phyloP scores from a whole-genome alignment of 2,888 invertebrate species.

The Ischnura elegans region DNA sequence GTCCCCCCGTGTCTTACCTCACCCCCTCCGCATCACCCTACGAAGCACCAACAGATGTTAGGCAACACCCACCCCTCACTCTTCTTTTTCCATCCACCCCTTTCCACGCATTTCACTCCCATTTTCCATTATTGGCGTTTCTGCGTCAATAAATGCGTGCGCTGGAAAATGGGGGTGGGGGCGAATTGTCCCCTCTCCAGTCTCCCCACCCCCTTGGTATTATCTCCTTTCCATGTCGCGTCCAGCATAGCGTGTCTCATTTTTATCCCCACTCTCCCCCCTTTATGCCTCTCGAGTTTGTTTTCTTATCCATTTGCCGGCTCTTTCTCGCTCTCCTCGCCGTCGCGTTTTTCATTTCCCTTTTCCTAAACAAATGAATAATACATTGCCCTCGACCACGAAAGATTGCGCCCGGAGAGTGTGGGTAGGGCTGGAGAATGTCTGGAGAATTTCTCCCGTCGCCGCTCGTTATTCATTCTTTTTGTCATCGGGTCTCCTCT shows the following conservation, averaged over 20 bases:
- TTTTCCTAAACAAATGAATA: constrained; percentile 52
- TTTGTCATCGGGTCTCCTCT: neutral
- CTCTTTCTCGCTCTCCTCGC: neutral
- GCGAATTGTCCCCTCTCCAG: neutral
- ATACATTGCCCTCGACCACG: constrained; percentile 21
- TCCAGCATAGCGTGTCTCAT: constrained; percentile 25
- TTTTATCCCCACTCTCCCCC: neutral
- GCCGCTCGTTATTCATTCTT: neutral
- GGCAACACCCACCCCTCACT: constrained; percentile 33
- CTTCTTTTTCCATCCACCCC: neutral
- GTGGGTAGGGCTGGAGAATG: neutral
- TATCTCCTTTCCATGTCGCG: constrained; percentile 34
- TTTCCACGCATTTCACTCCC: neutral
- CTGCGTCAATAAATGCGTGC: constrained; percentile 53
- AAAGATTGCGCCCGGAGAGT: neutral
- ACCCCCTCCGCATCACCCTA: too few relatives aligned
- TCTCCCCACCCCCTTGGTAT: neutral
- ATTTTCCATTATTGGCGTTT: constrained; percentile 51
- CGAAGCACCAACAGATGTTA: constrained; percentile 45
- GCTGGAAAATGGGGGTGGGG: neutral
- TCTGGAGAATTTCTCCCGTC: neutral
- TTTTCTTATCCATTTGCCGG: constrained; percentile 3
- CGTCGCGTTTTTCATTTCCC: constrained; percentile 30
- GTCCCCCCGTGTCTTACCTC: too few relatives aligned
- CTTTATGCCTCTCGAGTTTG: neutral